phyloP scores from a whole-genome alignment of 2,797 vertebrate genomes.

The Cercopithecus petaurista region DNA sequence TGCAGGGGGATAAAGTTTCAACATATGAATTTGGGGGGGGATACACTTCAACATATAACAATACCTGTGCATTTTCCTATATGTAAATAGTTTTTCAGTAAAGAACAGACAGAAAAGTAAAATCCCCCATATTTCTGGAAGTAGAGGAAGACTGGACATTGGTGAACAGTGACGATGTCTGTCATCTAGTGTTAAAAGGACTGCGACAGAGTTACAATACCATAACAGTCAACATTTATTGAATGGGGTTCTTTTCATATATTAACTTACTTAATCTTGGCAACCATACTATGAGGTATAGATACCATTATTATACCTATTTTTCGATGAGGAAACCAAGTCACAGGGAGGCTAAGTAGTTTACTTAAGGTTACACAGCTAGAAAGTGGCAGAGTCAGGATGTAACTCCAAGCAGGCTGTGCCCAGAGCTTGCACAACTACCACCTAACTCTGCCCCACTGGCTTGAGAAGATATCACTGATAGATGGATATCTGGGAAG shows the following conservation, averaged over 20 bases:
- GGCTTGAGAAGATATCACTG: not conserved
- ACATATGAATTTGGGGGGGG: not conserved
- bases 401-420: not conserved
- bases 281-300: not conserved
- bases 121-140: not conserved
- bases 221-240: not conserved
- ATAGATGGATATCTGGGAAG: not conserved
- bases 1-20: not conserved
- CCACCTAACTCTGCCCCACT: not conserved
- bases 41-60: not conserved
- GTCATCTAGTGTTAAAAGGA: not conserved
- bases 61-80: conserved; percentile 3
- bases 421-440: not conserved
- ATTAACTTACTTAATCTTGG: not conserved
- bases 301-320: not conserved
- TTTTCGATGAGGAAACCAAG: not conserved
- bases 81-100: not conserved
- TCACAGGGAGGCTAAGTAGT: not conserved
- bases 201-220: not conserved
- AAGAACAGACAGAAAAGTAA: not conserved
- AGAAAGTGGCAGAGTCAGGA: not conserved
- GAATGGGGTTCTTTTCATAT: not conserved
- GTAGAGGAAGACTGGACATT: not conserved
- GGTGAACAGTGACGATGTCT: not conserved
- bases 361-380: not conserved